Percentiles rank a stretch among this genome's conserved stretches.
phyloP scores from a whole-genome alignment of 1,140 invertebrate species.

The Radopholus similis region DNA sequence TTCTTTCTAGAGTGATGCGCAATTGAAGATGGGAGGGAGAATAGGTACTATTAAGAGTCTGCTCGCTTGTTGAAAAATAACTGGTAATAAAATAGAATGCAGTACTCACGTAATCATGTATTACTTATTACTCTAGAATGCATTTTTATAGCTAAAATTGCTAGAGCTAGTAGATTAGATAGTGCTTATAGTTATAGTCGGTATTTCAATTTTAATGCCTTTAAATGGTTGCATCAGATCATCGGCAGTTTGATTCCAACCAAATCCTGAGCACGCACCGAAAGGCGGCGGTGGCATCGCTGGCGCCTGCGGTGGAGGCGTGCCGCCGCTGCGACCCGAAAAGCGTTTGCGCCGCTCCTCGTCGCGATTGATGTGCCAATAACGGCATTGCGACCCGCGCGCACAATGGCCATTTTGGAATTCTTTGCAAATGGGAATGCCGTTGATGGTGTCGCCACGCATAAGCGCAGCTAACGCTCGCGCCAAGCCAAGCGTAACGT shows the following conservation, averaged over 20 bases:
- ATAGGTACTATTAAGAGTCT: no score
- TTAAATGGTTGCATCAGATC: background rate
- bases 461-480: slow-evolving; percentile 52
- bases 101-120: no score
- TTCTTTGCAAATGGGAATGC: slow-evolving; percentile 54
- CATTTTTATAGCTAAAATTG: background rate
- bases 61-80: no score
- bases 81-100: no score
- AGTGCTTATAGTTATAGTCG: background rate
- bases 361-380: slow-evolving; percentile 30
- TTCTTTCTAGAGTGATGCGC: no score
- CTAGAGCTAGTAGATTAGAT: background rate
- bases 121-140: no score
- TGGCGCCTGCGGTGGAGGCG: background rate
- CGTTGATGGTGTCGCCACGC: slow-evolving; percentile 49
- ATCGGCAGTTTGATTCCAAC: background rate
- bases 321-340: slow-evolving; percentile 8
- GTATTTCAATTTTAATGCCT: background rate
- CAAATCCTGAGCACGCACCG: background rate
- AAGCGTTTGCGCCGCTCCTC: slow-evolving; percentile 27
- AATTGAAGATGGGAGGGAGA: no score
- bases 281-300: background rate
- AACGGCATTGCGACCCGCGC: slow-evolving; percentile 23
- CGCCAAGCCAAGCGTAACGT: slow-evolving; percentile 46
- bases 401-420: slow-evolving; percentile 23